phyloP scores from a whole-genome alignment of 2,797 vertebrate genomes.

The Arctocebus calabarensis region DNA sequence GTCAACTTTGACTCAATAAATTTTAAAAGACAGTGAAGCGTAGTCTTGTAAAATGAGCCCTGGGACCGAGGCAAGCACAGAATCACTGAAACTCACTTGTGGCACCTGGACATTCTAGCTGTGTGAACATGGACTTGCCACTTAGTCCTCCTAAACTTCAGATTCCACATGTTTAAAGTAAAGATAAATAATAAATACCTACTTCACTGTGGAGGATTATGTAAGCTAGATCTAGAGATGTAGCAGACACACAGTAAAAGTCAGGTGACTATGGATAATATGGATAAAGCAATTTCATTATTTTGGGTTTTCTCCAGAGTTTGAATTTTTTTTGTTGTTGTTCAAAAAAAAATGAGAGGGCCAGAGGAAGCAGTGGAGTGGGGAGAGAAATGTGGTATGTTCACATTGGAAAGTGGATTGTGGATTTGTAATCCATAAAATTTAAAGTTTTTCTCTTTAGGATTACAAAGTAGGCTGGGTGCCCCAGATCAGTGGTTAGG shows the following conservation, averaged over 20 bases:
- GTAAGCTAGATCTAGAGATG: background rate
- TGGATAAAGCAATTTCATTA: background rate
- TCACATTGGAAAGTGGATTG: background rate
- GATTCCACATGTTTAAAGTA: background rate
- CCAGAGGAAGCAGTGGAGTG: background rate
- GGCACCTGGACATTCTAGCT: background rate
- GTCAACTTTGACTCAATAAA: background rate
- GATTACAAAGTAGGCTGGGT: too few species aligned
- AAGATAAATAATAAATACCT: background rate
- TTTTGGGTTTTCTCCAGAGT: background rate
- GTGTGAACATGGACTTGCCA: background rate
- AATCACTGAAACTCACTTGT: background rate
- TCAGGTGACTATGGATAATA: constrained; percentile 21
- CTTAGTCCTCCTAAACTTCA: background rate
- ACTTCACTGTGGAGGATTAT: background rate
- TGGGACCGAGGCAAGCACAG: background rate
- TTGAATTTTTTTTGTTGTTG: constrained; percentile 40
- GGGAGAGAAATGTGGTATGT: background rate
- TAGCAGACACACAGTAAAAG: background rate
- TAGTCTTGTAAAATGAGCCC: background rate
- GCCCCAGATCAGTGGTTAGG: too few species aligned
- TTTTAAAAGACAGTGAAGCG: background rate
- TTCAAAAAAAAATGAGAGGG: background rate
- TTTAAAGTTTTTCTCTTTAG: too few species aligned
- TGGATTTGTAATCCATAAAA: background rate